These are phyloP conservation scores for Gymnoscopelus braueri DNA, from an alignment of 2,797 vertebrate species.

Conservation along the genomic window DNA sequence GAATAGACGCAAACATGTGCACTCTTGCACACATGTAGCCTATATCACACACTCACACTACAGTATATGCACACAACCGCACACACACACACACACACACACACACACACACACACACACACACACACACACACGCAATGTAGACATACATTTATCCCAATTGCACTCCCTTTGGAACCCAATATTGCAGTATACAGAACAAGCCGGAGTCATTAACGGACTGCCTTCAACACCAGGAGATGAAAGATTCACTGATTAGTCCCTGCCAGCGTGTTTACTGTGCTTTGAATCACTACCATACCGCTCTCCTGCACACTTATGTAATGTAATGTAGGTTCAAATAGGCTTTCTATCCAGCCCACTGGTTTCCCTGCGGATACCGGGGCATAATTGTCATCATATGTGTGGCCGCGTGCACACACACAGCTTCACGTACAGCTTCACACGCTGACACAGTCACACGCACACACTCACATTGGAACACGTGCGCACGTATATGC, in stretches of 20 bases:
- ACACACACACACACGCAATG: constrained; percentile 17
- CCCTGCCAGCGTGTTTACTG: constrained; percentile 68
- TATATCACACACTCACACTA: too few species aligned
- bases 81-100: constrained; percentile 21
- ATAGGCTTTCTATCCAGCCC: constrained; percentile 59
- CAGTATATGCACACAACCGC: constrained; percentile 11
- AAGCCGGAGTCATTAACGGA: constrained; percentile 60
- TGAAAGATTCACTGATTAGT: constrained; percentile 72
- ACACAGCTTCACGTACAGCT: constrained; percentile 9
- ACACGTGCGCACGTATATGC: constrained; percentile 20
- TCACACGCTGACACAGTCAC: constrained; percentile 5
- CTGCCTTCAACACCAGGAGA: constrained; percentile 57
- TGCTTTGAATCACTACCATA: constrained; percentile 71
- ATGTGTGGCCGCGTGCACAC: constrained; percentile 16
- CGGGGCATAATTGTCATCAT: constrained; percentile 64
- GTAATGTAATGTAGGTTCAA: constrained; percentile 67
- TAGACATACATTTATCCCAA: constrained; percentile 1
- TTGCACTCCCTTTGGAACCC: constrained; percentile 31
- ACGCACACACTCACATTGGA: constrained; percentile 16
- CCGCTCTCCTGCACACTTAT: constrained; percentile 66
- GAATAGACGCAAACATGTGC: constrained; percentile 39
- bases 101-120: constrained; percentile 10
- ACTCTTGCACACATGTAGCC: constrained; percentile 17
- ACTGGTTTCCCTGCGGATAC: constrained; percentile 58
- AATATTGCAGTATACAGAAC: constrained; percentile 31